These are phyloP conservation scores for Cryptotis parvus DNA, from an alignment of 2,113 vertebrate genomes.

Conservation along the genomic window DNA sequence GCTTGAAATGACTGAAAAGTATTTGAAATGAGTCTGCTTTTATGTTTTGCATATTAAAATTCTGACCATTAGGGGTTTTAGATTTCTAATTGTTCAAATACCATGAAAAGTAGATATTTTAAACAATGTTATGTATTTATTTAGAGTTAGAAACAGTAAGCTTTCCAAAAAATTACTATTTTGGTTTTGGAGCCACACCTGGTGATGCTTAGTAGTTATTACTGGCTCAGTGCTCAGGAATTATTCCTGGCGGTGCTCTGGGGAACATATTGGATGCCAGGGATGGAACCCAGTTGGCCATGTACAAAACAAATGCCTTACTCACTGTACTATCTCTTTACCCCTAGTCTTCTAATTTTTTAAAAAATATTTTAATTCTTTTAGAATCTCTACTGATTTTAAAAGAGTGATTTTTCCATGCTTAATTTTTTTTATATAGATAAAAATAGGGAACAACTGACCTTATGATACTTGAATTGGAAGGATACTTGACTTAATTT, in stretches of 20 bases:
- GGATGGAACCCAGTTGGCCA: no score
- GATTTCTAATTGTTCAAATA: slow-evolving; percentile 86
- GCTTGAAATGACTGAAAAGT: slow-evolving; percentile 86
- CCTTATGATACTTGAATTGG: slow-evolving; percentile 4
- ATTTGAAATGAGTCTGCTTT: slow-evolving; percentile 84
- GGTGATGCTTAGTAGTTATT: no score
- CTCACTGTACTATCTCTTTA: no score
- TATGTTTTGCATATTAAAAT: slow-evolving; percentile 80
- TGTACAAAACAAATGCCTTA: no score
- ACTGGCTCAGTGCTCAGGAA: no score
- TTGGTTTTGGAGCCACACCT: no score
- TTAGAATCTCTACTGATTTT: slow-evolving; percentile 40
- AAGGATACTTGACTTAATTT: background rate
- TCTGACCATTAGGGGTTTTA: slow-evolving; percentile 79
- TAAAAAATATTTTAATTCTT: slow-evolving; percentile 19
- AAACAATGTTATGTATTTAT: slow-evolving; percentile 31
- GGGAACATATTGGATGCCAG: no score
- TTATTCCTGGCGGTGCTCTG: no score
- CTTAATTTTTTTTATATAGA: background rate
- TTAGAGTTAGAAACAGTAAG: background rate
- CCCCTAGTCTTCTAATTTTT: background rate
- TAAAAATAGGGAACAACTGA: slow-evolving; percentile 28
- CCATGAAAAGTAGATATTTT: slow-evolving; percentile 64
- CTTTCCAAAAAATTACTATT: no score
- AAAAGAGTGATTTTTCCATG: slow-evolving; percentile 9